These are phyloP conservation scores for Pasiphila rectangulata DNA, from an alignment of 2,888 invertebrate species.

Conservation along the genomic window DNA sequence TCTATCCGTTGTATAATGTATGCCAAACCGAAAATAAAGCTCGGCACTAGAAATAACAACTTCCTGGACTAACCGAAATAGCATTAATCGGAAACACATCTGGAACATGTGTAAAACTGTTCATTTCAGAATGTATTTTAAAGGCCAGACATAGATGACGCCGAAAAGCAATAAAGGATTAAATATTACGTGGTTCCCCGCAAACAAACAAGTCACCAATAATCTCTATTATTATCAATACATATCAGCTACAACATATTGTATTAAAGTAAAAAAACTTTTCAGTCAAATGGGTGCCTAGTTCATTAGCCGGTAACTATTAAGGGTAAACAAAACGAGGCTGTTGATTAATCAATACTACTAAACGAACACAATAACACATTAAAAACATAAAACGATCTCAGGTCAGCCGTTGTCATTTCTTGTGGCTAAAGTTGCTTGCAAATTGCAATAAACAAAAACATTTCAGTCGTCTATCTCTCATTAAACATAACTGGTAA, in stretches of 20 bases:
- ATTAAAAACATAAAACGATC: background rate
- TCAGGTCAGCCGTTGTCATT: background rate
- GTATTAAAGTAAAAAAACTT: no score
- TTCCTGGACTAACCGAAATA: conserved; percentile 32
- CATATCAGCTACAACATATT: no score
- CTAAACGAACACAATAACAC: no score
- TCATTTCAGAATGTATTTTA: conserved; percentile 27
- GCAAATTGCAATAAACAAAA: background rate
- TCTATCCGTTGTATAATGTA: conserved; percentile 27
- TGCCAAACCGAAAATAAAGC: conserved; percentile 32
- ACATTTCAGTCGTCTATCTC: background rate
- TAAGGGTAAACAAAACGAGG: background rate
- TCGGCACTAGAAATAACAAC: conserved; percentile 32
- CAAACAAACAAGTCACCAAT: conserved; percentile 3
- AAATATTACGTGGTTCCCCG: conserved; percentile 17
- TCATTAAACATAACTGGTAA: background rate
- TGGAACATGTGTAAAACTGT: conserved; percentile 28
- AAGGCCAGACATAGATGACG: conserved; percentile 19
- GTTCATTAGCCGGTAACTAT: background rate
- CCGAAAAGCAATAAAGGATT: conserved; percentile 14
- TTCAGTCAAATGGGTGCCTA: no score
- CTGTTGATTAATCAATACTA: background rate
- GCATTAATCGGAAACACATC: conserved; percentile 32
- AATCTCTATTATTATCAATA: background rate
- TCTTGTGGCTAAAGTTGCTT: background rate